These are phyloP conservation scores for Bombus pascuorum DNA, from an alignment of 1,140 invertebrate species.

Conservation along the genomic window DNA sequence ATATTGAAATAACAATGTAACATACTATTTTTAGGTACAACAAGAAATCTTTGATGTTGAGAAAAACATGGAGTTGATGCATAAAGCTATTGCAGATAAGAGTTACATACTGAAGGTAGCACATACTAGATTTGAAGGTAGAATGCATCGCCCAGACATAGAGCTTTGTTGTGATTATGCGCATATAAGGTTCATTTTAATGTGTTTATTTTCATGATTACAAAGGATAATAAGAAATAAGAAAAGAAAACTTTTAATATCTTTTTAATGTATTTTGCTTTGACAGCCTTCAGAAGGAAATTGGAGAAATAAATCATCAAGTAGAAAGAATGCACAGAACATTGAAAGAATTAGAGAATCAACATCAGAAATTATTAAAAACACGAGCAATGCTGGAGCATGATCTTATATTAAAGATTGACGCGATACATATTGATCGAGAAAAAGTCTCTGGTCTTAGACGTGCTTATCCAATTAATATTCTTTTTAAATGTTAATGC, in stretches of 20 bases:
- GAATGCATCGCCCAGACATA: conserved; percentile 87
- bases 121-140: conserved; percentile 86
- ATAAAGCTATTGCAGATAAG: conserved; percentile 87
- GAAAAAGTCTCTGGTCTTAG: conserved; percentile 96
- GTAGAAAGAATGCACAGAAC: conserved; percentile 91
- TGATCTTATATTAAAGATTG: conserved; percentile 94
- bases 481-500: conserved; percentile 88
- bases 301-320: conserved; percentile 92
- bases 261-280: neutral
- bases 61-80: conserved; percentile 85
- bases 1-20: conserved; percentile 4
- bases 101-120: conserved; percentile 93
- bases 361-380: conserved; percentile 93
- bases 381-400: conserved; percentile 92
- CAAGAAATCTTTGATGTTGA: conserved; percentile 87
- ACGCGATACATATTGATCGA: conserved; percentile 95
- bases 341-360: conserved; percentile 91
- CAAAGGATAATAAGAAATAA: neutral
- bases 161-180: conserved; percentile 95
- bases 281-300: conserved; percentile 91
- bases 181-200: conserved; percentile 87
- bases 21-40: conserved; percentile 80
- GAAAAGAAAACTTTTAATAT: neutral
- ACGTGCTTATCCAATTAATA: conserved; percentile 93
- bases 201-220: neutral